These are phyloP conservation scores for Arge pagana DNA, from an alignment of 2,888 invertebrate genomes.

Conservation along the genomic window DNA sequence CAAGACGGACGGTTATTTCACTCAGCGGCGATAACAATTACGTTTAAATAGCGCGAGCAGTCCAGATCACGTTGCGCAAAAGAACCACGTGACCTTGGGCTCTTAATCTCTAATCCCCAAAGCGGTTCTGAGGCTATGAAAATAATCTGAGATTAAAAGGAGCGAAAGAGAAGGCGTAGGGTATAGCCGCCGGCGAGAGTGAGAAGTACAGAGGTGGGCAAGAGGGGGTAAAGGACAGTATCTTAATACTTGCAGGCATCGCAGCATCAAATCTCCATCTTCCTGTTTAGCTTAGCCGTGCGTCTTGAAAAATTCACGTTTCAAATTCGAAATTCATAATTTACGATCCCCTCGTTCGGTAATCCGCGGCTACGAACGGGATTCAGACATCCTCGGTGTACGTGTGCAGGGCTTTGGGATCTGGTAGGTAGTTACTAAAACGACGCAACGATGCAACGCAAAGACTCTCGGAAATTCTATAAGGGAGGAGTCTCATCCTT, in stretches of 20 bases:
- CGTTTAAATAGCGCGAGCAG: no score
- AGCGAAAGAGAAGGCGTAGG: conserved; percentile 2
- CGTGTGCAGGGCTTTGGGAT: no score
- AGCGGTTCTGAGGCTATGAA: conserved; percentile 29
- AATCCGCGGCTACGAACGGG: conserved; percentile 44
- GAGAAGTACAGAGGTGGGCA: no score
- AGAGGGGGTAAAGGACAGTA: no score
- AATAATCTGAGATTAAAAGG: conserved; percentile 21
- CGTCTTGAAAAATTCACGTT: conserved; percentile 43
- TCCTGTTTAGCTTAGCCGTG: conserved; percentile 44
- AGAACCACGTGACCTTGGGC: conserved; percentile 44
- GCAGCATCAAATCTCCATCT: conserved; percentile 45
- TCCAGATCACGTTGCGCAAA: conserved; percentile 37
- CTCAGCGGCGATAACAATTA: no score
- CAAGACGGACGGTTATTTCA: no score
- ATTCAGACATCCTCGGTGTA: no score
- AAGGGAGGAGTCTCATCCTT: conserved; percentile 56
- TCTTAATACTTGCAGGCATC: conserved; percentile 46
- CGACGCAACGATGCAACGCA: no score
- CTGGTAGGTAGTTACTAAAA: no score
- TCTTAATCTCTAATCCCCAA: conserved; percentile 54
- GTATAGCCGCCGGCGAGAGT: no score
- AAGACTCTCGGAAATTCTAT: conserved; percentile 45
- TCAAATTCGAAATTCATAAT: conserved; percentile 52
- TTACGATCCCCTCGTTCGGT: conserved; percentile 51